A percentile compares a stretch with the other conserved stretches of the same genome.
Evolutionary conservation across 2,797 vertebrate genomes (phyloP).

Genomic region (Molothrus aeneus): DNA sequence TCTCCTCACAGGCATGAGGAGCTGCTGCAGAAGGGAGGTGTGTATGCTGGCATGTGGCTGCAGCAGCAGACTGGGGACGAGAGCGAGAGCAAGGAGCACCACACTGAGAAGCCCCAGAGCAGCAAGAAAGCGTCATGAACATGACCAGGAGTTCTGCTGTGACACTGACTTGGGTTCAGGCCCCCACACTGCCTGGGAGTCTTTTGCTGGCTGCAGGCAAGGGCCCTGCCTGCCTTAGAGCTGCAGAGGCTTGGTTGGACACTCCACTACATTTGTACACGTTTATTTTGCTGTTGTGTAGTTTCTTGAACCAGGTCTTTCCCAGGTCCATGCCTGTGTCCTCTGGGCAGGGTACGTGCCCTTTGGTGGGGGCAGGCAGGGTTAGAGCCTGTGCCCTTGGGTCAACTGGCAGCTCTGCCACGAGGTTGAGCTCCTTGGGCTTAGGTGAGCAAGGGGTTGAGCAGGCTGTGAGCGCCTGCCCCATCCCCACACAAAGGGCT

Average conservation of each 20-base stretch:
- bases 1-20: constrained; percentile 85
- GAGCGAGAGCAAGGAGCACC: constrained; percentile 80
- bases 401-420: constrained; percentile 73
- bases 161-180: neutral
- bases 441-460: constrained; percentile 37
- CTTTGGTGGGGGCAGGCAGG: neutral
- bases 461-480: neutral
- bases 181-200: neutral
- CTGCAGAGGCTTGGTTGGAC: neutral
- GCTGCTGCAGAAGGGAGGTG: constrained; percentile 84
- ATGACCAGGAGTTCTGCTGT: accelerated
- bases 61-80: constrained; percentile 78
- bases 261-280: constrained; percentile 28
- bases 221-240: accelerated
- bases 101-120: constrained; percentile 77
- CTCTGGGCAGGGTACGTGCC: accelerated
- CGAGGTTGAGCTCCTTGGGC: constrained; percentile 71
- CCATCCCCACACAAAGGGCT: neutral
- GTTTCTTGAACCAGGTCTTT: constrained; percentile 59
- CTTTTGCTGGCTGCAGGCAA: accelerated
- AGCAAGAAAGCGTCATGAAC: constrained; percentile 27
- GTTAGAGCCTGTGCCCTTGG: neutral
- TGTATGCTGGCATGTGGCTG: constrained; percentile 92
- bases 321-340: neutral
- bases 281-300: constrained; percentile 16